Evolutionary conservation across 2,888 invertebrate genomes (phyloP).

Genomic region (Melinaea menophilus): DNA sequence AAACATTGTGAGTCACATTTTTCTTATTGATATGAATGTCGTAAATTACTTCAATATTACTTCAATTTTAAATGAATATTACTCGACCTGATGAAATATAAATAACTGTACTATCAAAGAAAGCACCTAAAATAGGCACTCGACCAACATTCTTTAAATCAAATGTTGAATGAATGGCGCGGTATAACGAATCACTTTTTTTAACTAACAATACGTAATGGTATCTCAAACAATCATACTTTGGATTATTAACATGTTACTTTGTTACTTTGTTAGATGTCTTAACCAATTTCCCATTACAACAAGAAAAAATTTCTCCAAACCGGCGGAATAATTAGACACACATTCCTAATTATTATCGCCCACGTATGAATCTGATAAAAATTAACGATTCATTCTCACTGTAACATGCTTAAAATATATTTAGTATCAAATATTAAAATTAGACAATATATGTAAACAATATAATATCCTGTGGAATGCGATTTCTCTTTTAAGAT

Average conservation of each 20-base stretch:
- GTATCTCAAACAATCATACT: conserved; percentile 11
- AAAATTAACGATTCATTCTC: neutral
- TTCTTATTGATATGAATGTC: too few relatives aligned
- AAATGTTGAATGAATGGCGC: conserved; percentile 25
- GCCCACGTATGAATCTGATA: neutral
- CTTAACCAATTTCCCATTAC: neutral
- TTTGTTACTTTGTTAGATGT: neutral
- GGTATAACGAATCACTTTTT: conserved; percentile 15
- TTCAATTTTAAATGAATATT: conserved; percentile 12
- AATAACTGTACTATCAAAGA: conserved; percentile 34
- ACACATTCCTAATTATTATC: conserved; percentile 15
- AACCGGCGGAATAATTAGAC: neutral
- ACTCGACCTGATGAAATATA: conserved; percentile 20
- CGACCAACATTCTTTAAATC: conserved; percentile 41
- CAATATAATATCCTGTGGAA: too few relatives aligned
- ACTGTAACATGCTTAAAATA: neutral
- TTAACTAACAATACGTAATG: conserved; percentile 17
- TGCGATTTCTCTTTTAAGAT: neutral
- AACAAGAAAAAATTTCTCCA: conserved; percentile 7
- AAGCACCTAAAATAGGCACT: conserved; percentile 40
- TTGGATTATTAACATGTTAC: conserved; percentile 14
- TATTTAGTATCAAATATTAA: neutral
- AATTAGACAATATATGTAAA: neutral
- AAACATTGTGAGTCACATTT: too few relatives aligned
- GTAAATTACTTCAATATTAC: neutral